These are phyloP conservation scores for Mellilla xanthometata DNA, from an alignment of 2,888 invertebrate genomes.

Conservation along the genomic window DNA sequence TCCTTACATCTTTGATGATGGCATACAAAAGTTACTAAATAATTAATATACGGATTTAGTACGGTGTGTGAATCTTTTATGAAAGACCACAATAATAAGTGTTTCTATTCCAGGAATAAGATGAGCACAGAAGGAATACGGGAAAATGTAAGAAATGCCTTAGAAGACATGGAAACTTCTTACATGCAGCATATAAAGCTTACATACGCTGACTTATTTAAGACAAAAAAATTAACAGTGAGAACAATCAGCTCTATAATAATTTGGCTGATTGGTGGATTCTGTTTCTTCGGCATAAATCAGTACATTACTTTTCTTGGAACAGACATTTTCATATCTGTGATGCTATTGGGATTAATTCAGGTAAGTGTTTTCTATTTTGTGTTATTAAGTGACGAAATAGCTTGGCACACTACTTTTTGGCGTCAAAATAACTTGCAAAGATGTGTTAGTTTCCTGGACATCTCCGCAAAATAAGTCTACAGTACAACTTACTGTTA, in stretches of 20 bases:
- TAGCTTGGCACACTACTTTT: no score
- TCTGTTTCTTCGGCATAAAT: conserved; percentile 52
- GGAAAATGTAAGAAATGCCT: conserved; percentile 38
- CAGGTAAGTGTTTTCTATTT: conserved; percentile 32
- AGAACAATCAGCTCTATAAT: conserved; percentile 36
- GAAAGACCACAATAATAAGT: no score
- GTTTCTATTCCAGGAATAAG: conserved; percentile 48
- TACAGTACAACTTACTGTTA: no score
- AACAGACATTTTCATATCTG: conserved; percentile 44
- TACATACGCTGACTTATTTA: conserved; percentile 48
- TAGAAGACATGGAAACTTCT: conserved; percentile 37
- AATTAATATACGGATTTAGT: no score
- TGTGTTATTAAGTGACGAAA: no score
- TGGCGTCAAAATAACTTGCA: no score
- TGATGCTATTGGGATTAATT: conserved; percentile 46
- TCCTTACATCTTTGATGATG: no score
- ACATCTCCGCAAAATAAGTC: no score
- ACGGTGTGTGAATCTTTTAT: no score
- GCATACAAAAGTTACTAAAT: no score
- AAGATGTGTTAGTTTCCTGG: no score
- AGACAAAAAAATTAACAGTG: conserved; percentile 36
- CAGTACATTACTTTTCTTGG: conserved; percentile 52
- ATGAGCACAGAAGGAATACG: conserved; percentile 38
- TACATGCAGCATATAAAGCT: conserved; percentile 27
- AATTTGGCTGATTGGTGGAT: conserved; percentile 41